phyloP scores from a whole-genome alignment of 2,797 vertebrate genomes.

The Myotis myotis region DNA sequence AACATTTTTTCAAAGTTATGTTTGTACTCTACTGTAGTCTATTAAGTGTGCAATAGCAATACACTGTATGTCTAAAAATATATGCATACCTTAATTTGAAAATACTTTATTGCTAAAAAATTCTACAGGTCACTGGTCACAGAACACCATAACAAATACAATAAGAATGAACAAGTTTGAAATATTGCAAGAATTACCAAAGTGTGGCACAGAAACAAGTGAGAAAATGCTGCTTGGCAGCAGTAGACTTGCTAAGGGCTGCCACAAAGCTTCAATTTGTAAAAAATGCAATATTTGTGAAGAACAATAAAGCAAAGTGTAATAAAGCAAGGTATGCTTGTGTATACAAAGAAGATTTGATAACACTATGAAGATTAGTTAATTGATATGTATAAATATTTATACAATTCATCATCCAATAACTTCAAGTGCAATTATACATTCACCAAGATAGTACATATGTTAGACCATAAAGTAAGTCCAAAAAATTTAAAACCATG shows the following conservation, averaged over 20 bases:
- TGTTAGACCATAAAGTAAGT: not conserved
- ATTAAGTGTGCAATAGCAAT: not conserved
- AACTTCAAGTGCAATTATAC: not conserved
- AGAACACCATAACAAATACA: not conserved
- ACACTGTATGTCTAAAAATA: not conserved
- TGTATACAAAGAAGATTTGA: not conserved
- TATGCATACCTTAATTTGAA: not conserved
- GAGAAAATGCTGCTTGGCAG: not conserved
- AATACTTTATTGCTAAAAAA: not conserved
- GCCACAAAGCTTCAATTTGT: not conserved
- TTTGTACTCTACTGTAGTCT: not conserved
- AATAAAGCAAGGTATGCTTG: not conserved
- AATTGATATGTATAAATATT: conserved; percentile 28
- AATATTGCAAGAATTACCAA: not conserved
- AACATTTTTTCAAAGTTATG: not conserved
- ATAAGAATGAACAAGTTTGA: not conserved
- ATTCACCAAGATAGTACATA: conserved; percentile 21
- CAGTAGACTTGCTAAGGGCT: not conserved
- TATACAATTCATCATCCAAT: conserved; percentile 1
- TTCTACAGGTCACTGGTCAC: not conserved
- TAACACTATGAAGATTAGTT: not conserved
- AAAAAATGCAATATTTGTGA: not conserved
- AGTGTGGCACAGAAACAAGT: not conserved
- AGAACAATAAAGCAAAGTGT: not conserved
- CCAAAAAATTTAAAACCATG: not conserved